Conservation (phyloP, 2,113 vertebrate species). For the Neoarius graeffei region DNA sequence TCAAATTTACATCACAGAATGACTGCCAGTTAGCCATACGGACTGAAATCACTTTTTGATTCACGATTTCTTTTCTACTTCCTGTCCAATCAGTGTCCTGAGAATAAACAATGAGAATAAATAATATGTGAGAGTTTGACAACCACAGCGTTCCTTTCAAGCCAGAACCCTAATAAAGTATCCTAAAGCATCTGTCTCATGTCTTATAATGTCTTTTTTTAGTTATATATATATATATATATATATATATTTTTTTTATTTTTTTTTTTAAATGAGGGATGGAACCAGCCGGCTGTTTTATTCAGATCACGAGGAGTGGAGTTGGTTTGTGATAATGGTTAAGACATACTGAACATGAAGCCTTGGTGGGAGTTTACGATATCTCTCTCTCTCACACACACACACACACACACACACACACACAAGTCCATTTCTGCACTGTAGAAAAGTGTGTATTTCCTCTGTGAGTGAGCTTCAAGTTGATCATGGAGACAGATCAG, state of each 20-base stretch:
- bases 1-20: not conserved
- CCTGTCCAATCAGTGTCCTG: not conserved
- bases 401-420: conserved; percentile 63
- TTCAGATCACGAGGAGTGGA: not conserved
- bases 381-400: conserved; percentile 68
- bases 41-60: not conserved
- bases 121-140: not conserved
- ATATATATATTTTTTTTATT: not conserved
- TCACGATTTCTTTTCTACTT: not conserved
- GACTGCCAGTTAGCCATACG: not conserved
- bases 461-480: conserved; percentile 53
- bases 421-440: conserved; percentile 67
- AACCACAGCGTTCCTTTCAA: not conserved
- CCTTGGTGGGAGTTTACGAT: conserved; percentile 30
- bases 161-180: conserved; percentile 17
- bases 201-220: conserved; percentile 27
- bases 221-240: not conserved
- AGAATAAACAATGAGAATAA: not conserved
- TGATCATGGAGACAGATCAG: conserved; percentile 79
- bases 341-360: conserved; percentile 75
- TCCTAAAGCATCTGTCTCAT: conserved; percentile 23
- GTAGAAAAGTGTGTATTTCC: conserved; percentile 57
- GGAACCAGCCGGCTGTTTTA: conserved; percentile 48
- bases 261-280: conserved; percentile 10
- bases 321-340: conserved; percentile 53